Evolutionary conservation across 2,888 invertebrate genomes (phyloP).

Genomic region (Synergus laeviventris): DNA sequence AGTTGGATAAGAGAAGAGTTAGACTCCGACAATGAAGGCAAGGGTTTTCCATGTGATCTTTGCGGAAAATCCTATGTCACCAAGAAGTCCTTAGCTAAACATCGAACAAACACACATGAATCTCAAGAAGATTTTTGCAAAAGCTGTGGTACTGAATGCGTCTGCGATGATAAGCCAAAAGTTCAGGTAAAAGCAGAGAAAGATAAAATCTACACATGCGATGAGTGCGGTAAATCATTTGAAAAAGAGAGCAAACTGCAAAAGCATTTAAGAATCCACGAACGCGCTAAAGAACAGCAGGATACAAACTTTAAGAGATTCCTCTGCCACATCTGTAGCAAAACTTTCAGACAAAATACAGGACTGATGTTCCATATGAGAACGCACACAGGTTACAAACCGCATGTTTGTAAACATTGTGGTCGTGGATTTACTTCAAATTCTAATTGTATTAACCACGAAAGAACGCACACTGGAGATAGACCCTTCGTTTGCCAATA

Average conservation of each 20-base stretch:
- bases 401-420: slow-evolving; percentile 70
- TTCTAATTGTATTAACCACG: slow-evolving; percentile 71
- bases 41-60: slow-evolving; percentile 63
- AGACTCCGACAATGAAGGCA: slow-evolving; percentile 65
- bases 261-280: slow-evolving; percentile 64
- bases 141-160: slow-evolving; percentile 53
- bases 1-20: slow-evolving; percentile 68
- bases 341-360: slow-evolving; percentile 70
- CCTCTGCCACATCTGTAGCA: slow-evolving; percentile 71
- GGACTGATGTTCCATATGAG: slow-evolving; percentile 72
- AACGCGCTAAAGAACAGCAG: slow-evolving; percentile 63
- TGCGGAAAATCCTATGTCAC: slow-evolving; percentile 68
- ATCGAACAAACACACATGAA: slow-evolving; percentile 59
- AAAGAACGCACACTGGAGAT: slow-evolving; percentile 71
- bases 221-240: slow-evolving; percentile 65
- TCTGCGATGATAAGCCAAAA: slow-evolving; percentile 52
- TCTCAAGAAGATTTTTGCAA: slow-evolving; percentile 45
- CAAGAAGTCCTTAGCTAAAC: slow-evolving; percentile 66
- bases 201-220: slow-evolving; percentile 59
- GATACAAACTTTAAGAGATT: slow-evolving; percentile 69
- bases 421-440: slow-evolving; percentile 71
- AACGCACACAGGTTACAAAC: slow-evolving; percentile 71
- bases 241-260: slow-evolving; percentile 65
- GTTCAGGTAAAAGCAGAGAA: slow-evolving; percentile 52
- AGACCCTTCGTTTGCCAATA: slow-evolving; percentile 71